These are phyloP conservation scores for Pogonus chalceus DNA, from an alignment of 1,140 invertebrate genomes.

Conservation along the genomic window DNA sequence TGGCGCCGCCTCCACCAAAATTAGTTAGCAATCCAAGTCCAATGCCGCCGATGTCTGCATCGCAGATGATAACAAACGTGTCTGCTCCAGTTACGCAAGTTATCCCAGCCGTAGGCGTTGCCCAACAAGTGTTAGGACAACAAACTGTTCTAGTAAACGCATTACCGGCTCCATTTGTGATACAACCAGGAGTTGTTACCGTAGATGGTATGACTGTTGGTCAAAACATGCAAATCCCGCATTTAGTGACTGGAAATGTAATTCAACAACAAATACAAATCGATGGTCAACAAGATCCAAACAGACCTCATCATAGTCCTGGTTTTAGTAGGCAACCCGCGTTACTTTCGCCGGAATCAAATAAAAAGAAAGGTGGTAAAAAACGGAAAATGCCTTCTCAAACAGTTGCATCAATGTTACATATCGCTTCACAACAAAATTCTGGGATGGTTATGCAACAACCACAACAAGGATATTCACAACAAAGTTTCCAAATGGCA, in stretches of 20 bases:
- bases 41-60: constrained; percentile 55
- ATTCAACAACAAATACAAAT: constrained; percentile 44
- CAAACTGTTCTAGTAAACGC: constrained; percentile 74
- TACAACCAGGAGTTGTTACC: constrained; percentile 63
- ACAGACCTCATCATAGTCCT: constrained; percentile 36
- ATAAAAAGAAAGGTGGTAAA: constrained; percentile 59
- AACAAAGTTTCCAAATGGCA: constrained; percentile 51
- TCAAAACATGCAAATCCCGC: constrained; percentile 54
- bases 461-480: constrained; percentile 46
- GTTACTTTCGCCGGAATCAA: constrained; percentile 55
- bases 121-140: constrained; percentile 57
- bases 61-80: constrained; percentile 58
- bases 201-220: constrained; percentile 55
- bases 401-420: constrained; percentile 63
- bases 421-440: constrained; percentile 48
- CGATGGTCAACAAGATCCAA: constrained; percentile 34
- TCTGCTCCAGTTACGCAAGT: constrained; percentile 59
- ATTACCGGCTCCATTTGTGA: constrained; percentile 64
- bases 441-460: constrained; percentile 31
- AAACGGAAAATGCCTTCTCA: constrained; percentile 60
- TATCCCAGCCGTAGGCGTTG: constrained; percentile 44
- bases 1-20: constrained; percentile 54
- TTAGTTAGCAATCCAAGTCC: constrained; percentile 42
- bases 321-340: constrained; percentile 43
- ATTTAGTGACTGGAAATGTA: constrained; percentile 54